phyloP scores from a whole-genome alignment of 2,888 invertebrate species.

The Andricus quercusramuli region DNA sequence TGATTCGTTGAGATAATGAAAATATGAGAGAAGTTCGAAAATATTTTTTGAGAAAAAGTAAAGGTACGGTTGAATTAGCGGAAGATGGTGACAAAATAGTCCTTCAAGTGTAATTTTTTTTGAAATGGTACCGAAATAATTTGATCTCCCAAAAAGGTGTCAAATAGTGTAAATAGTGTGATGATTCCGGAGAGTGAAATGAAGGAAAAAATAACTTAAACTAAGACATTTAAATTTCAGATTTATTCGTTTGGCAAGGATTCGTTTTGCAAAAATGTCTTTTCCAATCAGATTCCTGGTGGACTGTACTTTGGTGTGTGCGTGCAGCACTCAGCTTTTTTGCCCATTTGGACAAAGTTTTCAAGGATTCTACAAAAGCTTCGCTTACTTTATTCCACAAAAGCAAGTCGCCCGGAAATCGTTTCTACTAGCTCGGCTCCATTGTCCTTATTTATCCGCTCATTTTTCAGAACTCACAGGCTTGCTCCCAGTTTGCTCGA shows the following conservation, averaged over 20 bases:
- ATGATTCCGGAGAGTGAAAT: too few relatives aligned
- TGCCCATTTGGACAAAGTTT: constrained; percentile 8
- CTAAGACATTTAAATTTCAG: not conserved
- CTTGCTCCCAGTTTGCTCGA: constrained; percentile 41
- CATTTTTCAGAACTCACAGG: constrained; percentile 42
- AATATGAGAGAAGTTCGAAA: too few relatives aligned
- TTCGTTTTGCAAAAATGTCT: not conserved
- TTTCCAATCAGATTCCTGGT: not conserved
- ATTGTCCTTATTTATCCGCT: constrained; percentile 48
- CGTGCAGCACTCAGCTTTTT: constrained; percentile 11
- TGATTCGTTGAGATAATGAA: too few relatives aligned
- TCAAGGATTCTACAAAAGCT: constrained; percentile 11
- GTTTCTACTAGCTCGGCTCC: constrained; percentile 16
- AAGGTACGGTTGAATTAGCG: too few relatives aligned
- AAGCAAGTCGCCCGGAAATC: constrained; percentile 36
- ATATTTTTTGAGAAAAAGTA: too few relatives aligned
- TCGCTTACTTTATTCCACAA: not conserved
- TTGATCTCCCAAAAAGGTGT: too few relatives aligned
- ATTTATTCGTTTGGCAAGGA: not conserved
- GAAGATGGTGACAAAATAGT: too few relatives aligned
- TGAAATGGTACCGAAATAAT: too few relatives aligned
- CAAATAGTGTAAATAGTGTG: too few relatives aligned
- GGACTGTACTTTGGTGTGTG: not conserved
- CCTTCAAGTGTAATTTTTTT: too few relatives aligned
- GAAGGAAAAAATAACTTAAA: too few relatives aligned